Percentiles rank a stretch among this genome's conserved stretches.
Conservation (phyloP, 1,140 invertebrate genomes). For the Pogonognathellus flavescens region DNA sequence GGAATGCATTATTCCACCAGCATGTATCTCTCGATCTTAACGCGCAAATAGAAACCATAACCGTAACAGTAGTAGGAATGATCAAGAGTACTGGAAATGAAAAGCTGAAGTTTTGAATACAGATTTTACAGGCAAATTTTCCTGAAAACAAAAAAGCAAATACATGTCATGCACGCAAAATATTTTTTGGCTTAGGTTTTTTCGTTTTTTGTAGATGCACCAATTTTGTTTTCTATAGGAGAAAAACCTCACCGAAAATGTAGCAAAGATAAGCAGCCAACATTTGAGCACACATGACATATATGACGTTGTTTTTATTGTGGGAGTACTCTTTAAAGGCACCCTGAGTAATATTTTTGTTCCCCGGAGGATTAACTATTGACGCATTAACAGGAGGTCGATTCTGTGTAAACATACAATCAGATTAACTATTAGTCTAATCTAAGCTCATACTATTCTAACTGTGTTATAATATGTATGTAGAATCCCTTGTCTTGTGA, state of each 20-base stretch:
- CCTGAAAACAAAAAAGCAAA: conserved; percentile 21
- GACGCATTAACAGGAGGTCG: not conserved
- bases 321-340: not conserved
- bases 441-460: too few relatives aligned
- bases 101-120: conserved; percentile 70
- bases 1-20: conserved; percentile 65
- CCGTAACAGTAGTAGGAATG: conserved; percentile 69
- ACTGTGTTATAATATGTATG: too few relatives aligned
- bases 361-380: not conserved
- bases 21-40: conserved; percentile 65
- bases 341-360: not conserved
- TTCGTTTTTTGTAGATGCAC: too few relatives aligned
- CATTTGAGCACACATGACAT: conserved; percentile 57
- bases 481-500: too few relatives aligned
- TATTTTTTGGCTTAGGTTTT: too few relatives aligned
- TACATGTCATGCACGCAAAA: too few relatives aligned
- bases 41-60: conserved; percentile 67
- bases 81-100: conserved; percentile 70
- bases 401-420: not conserved
- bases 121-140: conserved; percentile 67
- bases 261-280: conserved; percentile 62
- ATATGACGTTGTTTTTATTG: not conserved
- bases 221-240: not conserved
- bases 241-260: conserved; percentile 54
- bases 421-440: too few relatives aligned